Evolutionary conservation across 2,797 vertebrate genomes (phyloP), one percentile per base, ranked within the genome.

Genomic region (Acrocephalus scirpaceus): DNA sequence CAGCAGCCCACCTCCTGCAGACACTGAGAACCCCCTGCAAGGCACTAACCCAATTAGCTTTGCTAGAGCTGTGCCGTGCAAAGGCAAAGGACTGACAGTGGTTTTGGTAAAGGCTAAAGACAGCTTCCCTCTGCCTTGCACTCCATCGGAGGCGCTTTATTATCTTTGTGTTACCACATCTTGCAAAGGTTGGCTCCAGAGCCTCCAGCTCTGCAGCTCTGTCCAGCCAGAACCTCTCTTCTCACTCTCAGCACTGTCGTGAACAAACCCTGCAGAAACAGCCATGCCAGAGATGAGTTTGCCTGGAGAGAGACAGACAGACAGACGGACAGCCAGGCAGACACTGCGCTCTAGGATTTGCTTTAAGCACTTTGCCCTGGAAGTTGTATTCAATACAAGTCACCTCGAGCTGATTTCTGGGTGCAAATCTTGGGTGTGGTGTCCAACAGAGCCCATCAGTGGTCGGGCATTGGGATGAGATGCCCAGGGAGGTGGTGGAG

Each of bases 21-120:
- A 90, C 92, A 70, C 71, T 72, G 96, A 97, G 97, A 93, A 5
- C 73, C 42, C 60, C 57, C 96, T 91, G 91, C 87, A 22, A 96
- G 92, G 95, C 89, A 67, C 95, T 82, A 96, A 96, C 93, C 81
- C 97, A 97, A 96, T 97, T 96, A 97, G 91, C 94, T 97, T 91
- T 88, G 82, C 95, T 38, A 89, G 95, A 96, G 95, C 96, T 96
- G 93, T 32, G 66, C 95, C 62, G 66, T 79, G 91, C 94, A 96
- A 96, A 96, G 96, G 95, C 95, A 95, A 90, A 96, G 91, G 91
- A 96, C 88, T 93, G 91, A 85, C 92, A 92, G 92, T 57, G 94
- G 95, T 90, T 96, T 97, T 95, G 94, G 96, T 84, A 92, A 93
- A 92, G 92, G 95, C 95, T 96, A 93, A 86, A 93, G 95, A 92